These are phyloP conservation scores for Erpetoichthys calabaricus DNA, from an alignment of 2,797 vertebrate species.

Conservation along the genomic window DNA sequence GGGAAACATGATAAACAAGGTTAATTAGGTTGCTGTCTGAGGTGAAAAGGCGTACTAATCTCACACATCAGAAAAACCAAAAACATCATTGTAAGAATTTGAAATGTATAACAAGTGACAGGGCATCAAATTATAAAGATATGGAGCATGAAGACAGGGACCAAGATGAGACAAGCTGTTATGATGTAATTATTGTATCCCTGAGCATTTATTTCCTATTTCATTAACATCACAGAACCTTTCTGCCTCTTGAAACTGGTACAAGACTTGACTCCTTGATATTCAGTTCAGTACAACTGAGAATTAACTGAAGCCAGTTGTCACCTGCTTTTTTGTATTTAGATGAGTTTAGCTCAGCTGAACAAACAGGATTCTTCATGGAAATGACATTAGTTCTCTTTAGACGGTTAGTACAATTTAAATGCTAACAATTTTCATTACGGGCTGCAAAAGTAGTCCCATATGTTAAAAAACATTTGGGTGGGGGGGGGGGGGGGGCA, in stretches of 20 bases:
- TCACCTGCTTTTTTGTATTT: background rate
- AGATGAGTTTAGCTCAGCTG: background rate
- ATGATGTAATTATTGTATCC: background rate
- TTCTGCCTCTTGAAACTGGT: background rate
- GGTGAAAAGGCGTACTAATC: constrained; percentile 12
- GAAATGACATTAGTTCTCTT: background rate
- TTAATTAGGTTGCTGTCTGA: constrained; percentile 67
- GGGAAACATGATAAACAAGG: constrained; percentile 55
- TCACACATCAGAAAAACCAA: too few species aligned
- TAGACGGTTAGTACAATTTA: too few species aligned
- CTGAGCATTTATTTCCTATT: background rate
- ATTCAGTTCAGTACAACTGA: background rate
- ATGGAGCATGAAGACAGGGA: background rate
- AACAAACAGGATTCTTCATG: background rate
- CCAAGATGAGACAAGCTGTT: background rate
- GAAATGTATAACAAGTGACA: background rate
- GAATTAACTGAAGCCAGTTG: background rate
- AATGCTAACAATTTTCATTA: too few species aligned
- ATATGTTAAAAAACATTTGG: too few species aligned
- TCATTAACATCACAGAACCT: background rate
- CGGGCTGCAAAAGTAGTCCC: too few species aligned
- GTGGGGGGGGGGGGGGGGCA: too few species aligned
- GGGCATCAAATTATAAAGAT: background rate
- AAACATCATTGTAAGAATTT: too few species aligned
- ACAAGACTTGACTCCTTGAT: background rate